Percentiles rank a stretch among this genome's conserved stretches.
These are phyloP conservation scores for Scolopax mira DNA, from an alignment of 2,113 vertebrate species.

Conservation along the genomic window DNA sequence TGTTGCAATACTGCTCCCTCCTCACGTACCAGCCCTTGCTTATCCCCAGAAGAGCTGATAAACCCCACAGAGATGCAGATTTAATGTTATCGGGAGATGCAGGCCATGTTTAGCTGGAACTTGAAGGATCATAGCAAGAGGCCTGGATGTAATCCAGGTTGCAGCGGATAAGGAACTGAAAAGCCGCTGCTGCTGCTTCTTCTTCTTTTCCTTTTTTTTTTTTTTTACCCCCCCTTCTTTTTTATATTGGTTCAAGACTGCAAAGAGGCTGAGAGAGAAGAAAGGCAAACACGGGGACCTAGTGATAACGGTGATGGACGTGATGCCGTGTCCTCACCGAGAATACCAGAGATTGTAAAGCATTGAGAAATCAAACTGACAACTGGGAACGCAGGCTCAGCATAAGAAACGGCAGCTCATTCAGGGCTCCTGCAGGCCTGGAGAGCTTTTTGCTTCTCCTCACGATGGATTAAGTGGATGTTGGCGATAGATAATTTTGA, in stretches of 20 bases:
- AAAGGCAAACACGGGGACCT: conserved; percentile 31
- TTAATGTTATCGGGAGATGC: conserved; percentile 35
- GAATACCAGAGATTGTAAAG: conserved; percentile 52
- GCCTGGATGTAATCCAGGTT: conserved; percentile 55
- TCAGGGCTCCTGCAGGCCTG: conserved; percentile 46
- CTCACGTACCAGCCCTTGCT: background rate
- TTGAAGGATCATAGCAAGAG: conserved; percentile 45
- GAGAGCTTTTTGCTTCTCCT: conserved; percentile 47
- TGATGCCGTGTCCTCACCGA: conserved; percentile 20
- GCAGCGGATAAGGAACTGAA: conserved; percentile 49
- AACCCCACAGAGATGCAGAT: conserved; percentile 34
- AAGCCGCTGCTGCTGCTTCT: background rate
- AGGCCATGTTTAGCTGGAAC: conserved; percentile 39
- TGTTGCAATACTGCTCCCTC: background rate
- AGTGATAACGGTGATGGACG: conserved; percentile 62
- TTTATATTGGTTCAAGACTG: conserved; percentile 29
- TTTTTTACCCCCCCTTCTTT: background rate
- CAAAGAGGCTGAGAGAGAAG: conserved; percentile 44
- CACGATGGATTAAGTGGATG: conserved; percentile 62
- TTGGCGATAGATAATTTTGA: conserved; percentile 54
- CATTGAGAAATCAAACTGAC: conserved; percentile 70
- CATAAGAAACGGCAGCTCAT: conserved; percentile 29
- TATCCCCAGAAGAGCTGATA: background rate
- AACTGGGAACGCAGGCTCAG: conserved; percentile 51
- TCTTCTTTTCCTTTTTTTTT: background rate